Percentiles rank a stretch among this genome's conserved stretches.
Conservation (phyloP, 2,888 invertebrate species). For the Cepaea hortensis region DNA sequence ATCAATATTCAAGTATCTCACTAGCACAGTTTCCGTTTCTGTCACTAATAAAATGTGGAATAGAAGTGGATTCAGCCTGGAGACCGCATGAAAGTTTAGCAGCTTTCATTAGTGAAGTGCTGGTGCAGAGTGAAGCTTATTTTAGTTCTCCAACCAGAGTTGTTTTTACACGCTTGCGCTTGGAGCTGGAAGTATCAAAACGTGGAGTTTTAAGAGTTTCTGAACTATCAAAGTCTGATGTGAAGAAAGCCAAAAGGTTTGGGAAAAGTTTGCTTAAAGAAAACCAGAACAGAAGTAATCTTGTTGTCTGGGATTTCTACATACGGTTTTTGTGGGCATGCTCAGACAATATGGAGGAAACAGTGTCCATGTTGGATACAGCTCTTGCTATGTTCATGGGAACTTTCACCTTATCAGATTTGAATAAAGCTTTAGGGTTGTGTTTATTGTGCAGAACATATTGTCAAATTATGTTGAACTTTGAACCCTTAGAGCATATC, state of each 20-base stretch:
- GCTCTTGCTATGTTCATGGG: conserved; percentile 64
- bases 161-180: conserved; percentile 55
- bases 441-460: conserved; percentile 58
- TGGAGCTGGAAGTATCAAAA: conserved; percentile 50
- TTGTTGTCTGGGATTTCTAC: conserved; percentile 72
- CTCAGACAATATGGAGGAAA: conserved; percentile 69
- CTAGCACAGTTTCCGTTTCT: conserved; percentile 36
- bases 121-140: conserved; percentile 53
- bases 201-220: conserved; percentile 24
- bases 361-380: conserved; percentile 67
- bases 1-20: conserved; percentile 24
- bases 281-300: conserved; percentile 71
- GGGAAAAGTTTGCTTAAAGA: conserved; percentile 72
- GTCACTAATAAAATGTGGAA: conserved; percentile 10
- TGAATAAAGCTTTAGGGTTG: conserved; percentile 47
- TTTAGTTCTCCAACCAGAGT: conserved; percentile 56
- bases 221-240: conserved; percentile 52
- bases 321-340: conserved; percentile 66
- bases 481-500: conserved; percentile 53
- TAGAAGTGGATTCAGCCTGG: conserved; percentile 40
- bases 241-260: conserved; percentile 71
- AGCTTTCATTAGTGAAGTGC: conserved; percentile 49
- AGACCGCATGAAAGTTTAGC: conserved; percentile 40
- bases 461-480: conserved; percentile 58
- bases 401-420: conserved; percentile 29